A percentile compares a stretch with the other conserved stretches of the same genome.
Evolutionary conservation across 2,888 invertebrate species (phyloP).

Genomic region (Galerucella calmariensis): DNA sequence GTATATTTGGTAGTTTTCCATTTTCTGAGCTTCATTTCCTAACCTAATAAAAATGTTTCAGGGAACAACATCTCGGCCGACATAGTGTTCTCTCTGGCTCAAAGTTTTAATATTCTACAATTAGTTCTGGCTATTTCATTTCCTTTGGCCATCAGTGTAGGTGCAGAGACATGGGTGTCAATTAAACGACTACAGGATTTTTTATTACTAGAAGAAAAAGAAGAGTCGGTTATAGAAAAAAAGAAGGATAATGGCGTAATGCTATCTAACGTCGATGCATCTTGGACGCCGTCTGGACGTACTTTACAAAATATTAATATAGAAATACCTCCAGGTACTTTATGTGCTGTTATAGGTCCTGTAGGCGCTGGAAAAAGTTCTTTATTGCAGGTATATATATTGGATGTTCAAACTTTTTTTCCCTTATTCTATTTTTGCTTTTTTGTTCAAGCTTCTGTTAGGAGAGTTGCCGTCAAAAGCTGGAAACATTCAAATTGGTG

Average conservation of each 20-base stretch:
- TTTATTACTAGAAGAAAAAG: conserved; percentile 69
- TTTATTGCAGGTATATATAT: conserved; percentile 62
- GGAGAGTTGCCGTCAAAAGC: conserved; percentile 68
- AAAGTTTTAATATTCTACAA: conserved; percentile 66
- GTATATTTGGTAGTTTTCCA: too few relatives aligned
- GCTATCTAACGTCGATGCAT: conserved; percentile 53
- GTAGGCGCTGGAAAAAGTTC: conserved; percentile 86
- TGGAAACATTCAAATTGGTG: conserved; percentile 68
- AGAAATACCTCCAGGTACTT: conserved; percentile 65
- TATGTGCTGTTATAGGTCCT: conserved; percentile 84
- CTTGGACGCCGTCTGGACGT: conserved; percentile 52
- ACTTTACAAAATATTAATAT: conserved; percentile 62
- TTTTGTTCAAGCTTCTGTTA: conserved; percentile 54
- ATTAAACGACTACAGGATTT: conserved; percentile 69
- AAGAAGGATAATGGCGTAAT: conserved; percentile 45
- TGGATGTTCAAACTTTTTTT: background rate
- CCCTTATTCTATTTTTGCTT: background rate
- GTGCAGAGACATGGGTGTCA: conserved; percentile 71
- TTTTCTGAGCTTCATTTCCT: too few relatives aligned
- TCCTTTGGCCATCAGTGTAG: conserved; percentile 69
- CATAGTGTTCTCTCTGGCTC: conserved; percentile 65
- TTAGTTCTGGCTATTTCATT: conserved; percentile 71
- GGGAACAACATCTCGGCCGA: conserved; percentile 61
- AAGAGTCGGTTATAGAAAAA: conserved; percentile 50
- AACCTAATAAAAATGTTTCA: conserved; percentile 6